Conservation (phyloP, 1,140 invertebrate species). For the Pollicipes pollicipes region DNA sequence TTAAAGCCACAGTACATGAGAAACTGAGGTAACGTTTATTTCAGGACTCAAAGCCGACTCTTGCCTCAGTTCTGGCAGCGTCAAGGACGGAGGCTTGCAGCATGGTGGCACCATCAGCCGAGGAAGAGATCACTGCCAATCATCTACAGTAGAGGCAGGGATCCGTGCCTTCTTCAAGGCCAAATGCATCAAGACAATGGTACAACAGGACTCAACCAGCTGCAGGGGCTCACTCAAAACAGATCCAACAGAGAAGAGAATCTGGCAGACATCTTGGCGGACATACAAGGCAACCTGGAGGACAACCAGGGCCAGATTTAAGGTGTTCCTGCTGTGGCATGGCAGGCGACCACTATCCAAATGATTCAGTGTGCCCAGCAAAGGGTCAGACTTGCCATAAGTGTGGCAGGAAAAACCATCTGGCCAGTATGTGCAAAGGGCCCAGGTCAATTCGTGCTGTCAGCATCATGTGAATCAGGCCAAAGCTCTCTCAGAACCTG, state of each 20-base stretch:
- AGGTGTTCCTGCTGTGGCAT: neutral
- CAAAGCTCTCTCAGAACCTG: neutral
- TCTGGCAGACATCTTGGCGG: neutral
- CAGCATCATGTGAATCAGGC: neutral
- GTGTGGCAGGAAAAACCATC: neutral
- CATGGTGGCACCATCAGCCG: neutral
- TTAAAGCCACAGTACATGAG: neutral
- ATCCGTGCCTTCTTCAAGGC: neutral
- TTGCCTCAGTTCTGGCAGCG: neutral
- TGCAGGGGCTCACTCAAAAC: neutral
- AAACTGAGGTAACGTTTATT: neutral
- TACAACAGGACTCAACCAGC: neutral
- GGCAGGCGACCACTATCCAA: neutral
- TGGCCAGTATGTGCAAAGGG: neutral
- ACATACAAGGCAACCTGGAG: neutral
- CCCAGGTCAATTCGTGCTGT: neutral
- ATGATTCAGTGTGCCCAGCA: neutral
- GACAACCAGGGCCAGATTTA: neutral
- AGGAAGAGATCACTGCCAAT: neutral
- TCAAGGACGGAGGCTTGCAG: neutral
- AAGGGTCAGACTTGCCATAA: neutral
- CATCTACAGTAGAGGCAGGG: neutral
- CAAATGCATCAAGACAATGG: neutral
- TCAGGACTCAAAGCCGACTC: neutral
- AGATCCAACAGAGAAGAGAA: neutral